Base-by-base conservation (phyloP, 1,140 invertebrate genomes). In the Drosophila cardini region DNA sequence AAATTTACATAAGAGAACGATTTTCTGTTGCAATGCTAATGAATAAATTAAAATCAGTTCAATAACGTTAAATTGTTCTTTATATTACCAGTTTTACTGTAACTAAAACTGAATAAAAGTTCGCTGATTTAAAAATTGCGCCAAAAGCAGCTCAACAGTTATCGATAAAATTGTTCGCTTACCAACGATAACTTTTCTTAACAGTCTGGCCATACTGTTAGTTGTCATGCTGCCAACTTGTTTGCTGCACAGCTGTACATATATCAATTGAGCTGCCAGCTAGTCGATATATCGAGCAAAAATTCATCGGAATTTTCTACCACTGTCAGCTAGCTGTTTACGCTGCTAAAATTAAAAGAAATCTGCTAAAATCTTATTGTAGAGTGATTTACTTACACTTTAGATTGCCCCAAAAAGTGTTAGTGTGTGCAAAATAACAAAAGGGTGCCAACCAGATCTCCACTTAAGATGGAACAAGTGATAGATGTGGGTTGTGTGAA, bases 21-120 rank as follows among this genome's bases (percentile, higher is more conserved):
- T 69, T 53, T 68, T 86, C 38, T 81, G 69, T 78, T 85, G 73
- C 34, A 40, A 36, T 40, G 11, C 34, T 36, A 40, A 40, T 11
- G 4, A 40, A 40, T 13, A 40, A 40, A 40, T n/a, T 11, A 4
- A 40, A 3, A 40, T 3, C 11, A 11, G 3, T 1, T n/a, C 10
- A 4, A 10, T 1, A 11, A 40, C n/a, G n/a, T 10, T 9, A 36
- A 6, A 9, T 36, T 9, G 34, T 36, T 9, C n/a, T n/a, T 11
- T 40, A 4, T 13, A 40, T 11, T n/a, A n/a, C 7, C 7, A 36
- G n/a, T 36, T 9, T 4, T 10, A n/a, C 2, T 11, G n/a, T 10
- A 40, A 40, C 13, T 40, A 9, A 38, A 3, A 38, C 11, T 40
- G 11, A n/a, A 40, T 38, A 11, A 38, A 11, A 11, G 3, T 11